These are phyloP conservation scores for Misgurnus anguillicaudatus DNA, from an alignment of 2,113 vertebrate genomes.

Conservation along the genomic window DNA sequence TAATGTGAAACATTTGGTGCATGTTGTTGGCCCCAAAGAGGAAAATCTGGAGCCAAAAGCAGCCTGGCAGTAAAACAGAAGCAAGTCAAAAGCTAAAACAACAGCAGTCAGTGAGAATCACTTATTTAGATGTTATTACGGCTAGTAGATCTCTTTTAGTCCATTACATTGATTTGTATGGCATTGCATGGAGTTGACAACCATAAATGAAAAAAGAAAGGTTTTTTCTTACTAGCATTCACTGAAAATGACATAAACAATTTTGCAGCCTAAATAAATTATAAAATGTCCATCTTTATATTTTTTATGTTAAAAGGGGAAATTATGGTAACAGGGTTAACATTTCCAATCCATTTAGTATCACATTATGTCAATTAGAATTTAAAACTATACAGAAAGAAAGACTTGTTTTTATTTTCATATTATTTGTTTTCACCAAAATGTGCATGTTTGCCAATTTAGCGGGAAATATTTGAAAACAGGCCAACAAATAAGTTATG, in stretches of 20 bases:
- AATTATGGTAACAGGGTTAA: too few relatives aligned
- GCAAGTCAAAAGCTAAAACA: conserved; percentile 80
- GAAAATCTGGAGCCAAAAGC: conserved; percentile 80
- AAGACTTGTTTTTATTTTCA: too few relatives aligned
- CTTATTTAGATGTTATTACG: conserved; percentile 82
- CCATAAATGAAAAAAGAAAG: conserved; percentile 56
- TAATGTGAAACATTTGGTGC: conserved; percentile 99
- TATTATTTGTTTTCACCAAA: too few relatives aligned
- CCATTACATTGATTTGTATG: conserved; percentile 51
- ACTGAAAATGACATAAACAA: conserved; percentile 53
- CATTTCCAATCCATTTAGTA: too few relatives aligned
- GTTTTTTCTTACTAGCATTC: conserved; percentile 39
- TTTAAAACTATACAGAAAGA: background rate
- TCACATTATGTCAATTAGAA: background rate
- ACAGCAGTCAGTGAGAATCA: conserved; percentile 72
- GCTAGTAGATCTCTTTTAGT: conserved; percentile 49
- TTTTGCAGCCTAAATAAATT: conserved; percentile 48
- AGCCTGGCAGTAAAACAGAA: conserved; percentile 86
- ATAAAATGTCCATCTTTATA: conserved; percentile 27
- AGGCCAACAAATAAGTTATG: too few relatives aligned
- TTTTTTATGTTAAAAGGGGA: background rate
- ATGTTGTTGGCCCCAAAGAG: conserved; percentile 86
- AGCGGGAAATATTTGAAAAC: too few relatives aligned
- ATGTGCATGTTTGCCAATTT: too few relatives aligned
- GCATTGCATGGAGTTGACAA: conserved; percentile 55